A percentile compares a stretch with the other conserved stretches of the same genome.
phyloP scores from a whole-genome alignment of 2,797 vertebrate genomes.

The Sebastes diaconus region DNA sequence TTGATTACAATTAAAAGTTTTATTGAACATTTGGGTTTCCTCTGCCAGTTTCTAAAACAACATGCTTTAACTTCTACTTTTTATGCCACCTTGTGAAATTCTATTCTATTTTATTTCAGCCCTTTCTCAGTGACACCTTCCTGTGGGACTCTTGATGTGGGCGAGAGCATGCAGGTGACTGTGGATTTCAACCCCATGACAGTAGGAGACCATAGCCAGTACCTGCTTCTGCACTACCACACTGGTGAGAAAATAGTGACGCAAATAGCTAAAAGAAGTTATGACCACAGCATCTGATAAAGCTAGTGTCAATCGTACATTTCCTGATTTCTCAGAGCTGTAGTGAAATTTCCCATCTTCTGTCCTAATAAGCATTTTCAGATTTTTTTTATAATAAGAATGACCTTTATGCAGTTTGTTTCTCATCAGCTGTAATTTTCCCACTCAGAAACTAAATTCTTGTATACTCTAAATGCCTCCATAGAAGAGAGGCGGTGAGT shows the following conservation, averaged over 20 bases:
- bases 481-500: background rate
- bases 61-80: background rate
- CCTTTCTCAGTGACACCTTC: conserved; percentile 87
- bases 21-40: background rate
- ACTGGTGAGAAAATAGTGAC: conserved; percentile 78
- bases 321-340: background rate
- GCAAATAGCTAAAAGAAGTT: background rate
- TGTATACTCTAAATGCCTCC: background rate
- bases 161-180: conserved; percentile 84
- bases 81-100: background rate
- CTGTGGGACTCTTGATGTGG: conserved; percentile 79
- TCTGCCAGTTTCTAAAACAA: conserved; percentile 2
- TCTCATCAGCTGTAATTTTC: background rate
- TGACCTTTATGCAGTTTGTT: background rate
- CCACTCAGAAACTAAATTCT: background rate
- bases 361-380: background rate
- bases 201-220: conserved; percentile 74
- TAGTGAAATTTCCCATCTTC: background rate
- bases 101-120: conserved; percentile 66
- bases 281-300: background rate
- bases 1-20: background rate
- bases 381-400: background rate
- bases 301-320: background rate
- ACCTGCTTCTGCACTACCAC: conserved; percentile 83
- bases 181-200: conserved; percentile 85